Percentiles rank a stretch among this genome's conserved stretches.
Conservation (phyloP, 2,797 vertebrate genomes). For the Cossypha polioptera region DNA sequence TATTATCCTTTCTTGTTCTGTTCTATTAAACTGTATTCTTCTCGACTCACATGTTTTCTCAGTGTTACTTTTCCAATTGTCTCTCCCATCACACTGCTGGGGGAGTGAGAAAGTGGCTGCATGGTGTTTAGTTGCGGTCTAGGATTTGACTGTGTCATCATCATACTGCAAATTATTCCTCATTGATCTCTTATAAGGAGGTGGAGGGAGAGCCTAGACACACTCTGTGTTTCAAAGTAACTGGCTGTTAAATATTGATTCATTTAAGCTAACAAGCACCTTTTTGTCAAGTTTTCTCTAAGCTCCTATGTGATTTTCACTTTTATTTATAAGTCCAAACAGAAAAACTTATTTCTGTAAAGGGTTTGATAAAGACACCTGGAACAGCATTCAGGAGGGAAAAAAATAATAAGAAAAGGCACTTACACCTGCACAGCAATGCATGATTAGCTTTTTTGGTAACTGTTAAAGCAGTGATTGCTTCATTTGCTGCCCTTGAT, state of each 20-base stretch:
- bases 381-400: neutral
- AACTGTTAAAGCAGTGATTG: neutral
- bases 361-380: neutral
- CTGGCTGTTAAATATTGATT: slow-evolving; percentile 17
- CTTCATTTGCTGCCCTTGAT: neutral
- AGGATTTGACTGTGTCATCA: neutral
- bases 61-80: neutral
- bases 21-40: neutral
- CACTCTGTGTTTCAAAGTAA: neutral
- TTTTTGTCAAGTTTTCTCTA: neutral
- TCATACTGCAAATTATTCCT: slow-evolving; percentile 29
- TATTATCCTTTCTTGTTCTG: neutral
- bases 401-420: neutral
- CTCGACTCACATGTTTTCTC: neutral
- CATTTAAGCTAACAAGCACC: neutral
- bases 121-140: neutral
- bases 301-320: neutral
- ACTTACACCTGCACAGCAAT: neutral
- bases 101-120: neutral
- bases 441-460: slow-evolving; percentile 1
- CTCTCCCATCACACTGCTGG: neutral
- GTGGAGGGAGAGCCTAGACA: neutral
- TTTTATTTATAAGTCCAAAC: neutral
- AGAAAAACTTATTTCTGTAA: slow-evolving; percentile 15
- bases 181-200: neutral